Evolutionary conservation across 1,140 invertebrate species (phyloP).

Genomic region (Notospermus geniculatus): DNA sequence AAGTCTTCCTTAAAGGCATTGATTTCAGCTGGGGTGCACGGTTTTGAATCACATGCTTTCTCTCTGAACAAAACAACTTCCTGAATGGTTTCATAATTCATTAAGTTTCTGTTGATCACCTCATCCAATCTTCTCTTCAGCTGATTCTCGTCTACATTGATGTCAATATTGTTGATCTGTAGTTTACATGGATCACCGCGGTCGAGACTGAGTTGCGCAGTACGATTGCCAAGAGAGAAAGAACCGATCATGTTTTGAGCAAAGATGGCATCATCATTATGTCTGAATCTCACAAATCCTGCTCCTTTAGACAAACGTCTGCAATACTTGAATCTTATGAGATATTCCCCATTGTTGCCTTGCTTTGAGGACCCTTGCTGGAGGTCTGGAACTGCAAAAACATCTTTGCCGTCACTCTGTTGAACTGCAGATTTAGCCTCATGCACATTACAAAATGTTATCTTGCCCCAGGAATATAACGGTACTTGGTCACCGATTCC

Average conservation of each 20-base stretch:
- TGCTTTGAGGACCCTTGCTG: not conserved
- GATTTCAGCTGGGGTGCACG: not conserved
- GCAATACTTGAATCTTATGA: conserved; percentile 1
- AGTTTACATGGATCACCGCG: not conserved
- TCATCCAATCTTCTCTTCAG: conserved; percentile 7
- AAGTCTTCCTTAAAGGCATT: not conserved
- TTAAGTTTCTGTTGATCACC: too few relatives aligned
- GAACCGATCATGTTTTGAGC: not conserved
- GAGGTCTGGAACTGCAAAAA: not conserved
- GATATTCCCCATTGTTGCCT: not conserved
- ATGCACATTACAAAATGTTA: conserved; percentile 9
- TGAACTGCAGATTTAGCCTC: not conserved
- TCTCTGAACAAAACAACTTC: not conserved
- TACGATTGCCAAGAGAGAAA: not conserved
- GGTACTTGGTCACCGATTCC: not conserved
- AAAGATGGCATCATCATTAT: conserved; percentile 12
- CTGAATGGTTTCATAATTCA: not conserved
- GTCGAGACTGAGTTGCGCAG: not conserved
- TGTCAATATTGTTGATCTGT: conserved; percentile 9
- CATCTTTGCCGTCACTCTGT: not conserved
- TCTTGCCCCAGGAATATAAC: conserved; percentile 11
- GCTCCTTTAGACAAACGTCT: conserved; percentile 10
- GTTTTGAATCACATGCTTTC: not conserved
- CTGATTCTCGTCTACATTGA: not conserved
- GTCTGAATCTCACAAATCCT: conserved; percentile 14